These are phyloP conservation scores for Drosophila simulans DNA, from an alignment of 1,140 invertebrate genomes.

Conservation along the genomic window DNA sequence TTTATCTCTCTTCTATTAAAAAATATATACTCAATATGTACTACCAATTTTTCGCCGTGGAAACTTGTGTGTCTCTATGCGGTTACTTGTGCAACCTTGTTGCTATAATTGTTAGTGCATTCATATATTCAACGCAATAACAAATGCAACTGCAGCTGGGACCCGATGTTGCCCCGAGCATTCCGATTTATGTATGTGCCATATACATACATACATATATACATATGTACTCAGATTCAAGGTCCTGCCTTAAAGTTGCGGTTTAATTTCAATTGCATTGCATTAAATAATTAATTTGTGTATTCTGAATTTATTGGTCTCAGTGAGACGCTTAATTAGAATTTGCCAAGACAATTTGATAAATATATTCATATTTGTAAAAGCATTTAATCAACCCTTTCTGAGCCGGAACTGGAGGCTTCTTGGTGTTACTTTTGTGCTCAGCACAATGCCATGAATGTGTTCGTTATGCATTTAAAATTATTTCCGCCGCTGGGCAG, in stretches of 20 bases:
- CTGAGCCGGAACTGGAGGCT: slow-evolving; percentile 7
- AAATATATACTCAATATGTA: no score
- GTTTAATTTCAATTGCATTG: slow-evolving; percentile 1
- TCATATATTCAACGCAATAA: slow-evolving; percentile 31
- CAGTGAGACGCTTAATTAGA: slow-evolving; percentile 23
- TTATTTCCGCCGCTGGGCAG: slow-evolving; percentile 18
- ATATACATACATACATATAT: neutral
- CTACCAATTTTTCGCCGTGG: slow-evolving; percentile 3
- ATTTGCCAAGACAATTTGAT: slow-evolving; percentile 13
- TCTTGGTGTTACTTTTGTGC: slow-evolving; percentile 19
- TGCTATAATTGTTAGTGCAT: slow-evolving; percentile 19
- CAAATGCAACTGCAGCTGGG: slow-evolving; percentile 31
- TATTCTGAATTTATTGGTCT: neutral
- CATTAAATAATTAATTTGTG: slow-evolving; percentile 25
- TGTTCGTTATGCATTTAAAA: slow-evolving; percentile 34
- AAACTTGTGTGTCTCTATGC: slow-evolving; percentile 19
- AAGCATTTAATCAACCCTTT: slow-evolving; percentile 19
- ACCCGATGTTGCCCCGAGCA: slow-evolving; percentile 1
- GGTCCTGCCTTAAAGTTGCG: neutral
- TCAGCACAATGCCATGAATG: slow-evolving; percentile 9
- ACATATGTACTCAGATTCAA: slow-evolving; percentile 4
- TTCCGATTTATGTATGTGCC: slow-evolving; percentile 18
- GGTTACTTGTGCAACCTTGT: slow-evolving; percentile 36
- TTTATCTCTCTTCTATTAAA: no score
- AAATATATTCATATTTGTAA: slow-evolving; percentile 22